These are phyloP conservation scores for Cherax quadricarinatus DNA, from an alignment of 1,140 invertebrate genomes.

Conservation along the genomic window DNA sequence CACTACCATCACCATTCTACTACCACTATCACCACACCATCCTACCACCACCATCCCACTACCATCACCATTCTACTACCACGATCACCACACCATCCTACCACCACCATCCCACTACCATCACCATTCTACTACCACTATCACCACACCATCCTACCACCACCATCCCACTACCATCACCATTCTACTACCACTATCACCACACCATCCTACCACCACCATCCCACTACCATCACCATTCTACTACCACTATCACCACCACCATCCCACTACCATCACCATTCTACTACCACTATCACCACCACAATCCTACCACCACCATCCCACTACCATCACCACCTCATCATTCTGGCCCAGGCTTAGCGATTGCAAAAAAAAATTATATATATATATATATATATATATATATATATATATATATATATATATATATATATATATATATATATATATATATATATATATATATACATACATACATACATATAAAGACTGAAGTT, in stretches of 20 bases:
- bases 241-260: not conserved
- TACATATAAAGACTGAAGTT: too few species aligned
- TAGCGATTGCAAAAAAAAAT: too few species aligned
- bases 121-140: not conserved
- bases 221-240: not conserved
- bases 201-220: not conserved
- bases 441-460: too few species aligned
- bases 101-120: not conserved
- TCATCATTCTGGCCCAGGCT: too few species aligned
- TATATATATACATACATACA: too few species aligned
- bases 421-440: too few species aligned
- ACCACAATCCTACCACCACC: not conserved
- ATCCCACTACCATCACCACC: not conserved
- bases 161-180: not conserved
- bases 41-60: not conserved
- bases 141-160: not conserved
- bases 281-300: not conserved
- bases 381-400: too few species aligned
- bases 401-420: too few species aligned
- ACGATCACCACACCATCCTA: not conserved
- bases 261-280: not conserved
- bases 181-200: not conserved
- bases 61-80: not conserved
- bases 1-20: not conserved
- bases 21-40: not conserved